phyloP scores from a whole-genome alignment of 2,797 vertebrate species.

The Gobionotothen gibberifrons region DNA sequence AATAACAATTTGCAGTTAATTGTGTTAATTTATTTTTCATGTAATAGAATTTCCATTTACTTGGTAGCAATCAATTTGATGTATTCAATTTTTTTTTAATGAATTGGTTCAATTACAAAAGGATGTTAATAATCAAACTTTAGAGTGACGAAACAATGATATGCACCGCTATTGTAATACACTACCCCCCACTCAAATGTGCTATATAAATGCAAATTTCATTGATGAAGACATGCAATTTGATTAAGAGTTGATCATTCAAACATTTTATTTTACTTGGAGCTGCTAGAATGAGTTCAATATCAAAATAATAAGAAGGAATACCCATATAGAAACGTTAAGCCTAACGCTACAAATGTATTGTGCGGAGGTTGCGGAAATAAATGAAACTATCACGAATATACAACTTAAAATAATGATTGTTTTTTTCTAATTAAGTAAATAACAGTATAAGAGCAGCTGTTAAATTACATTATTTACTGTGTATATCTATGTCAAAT shows the following conservation, averaged over 20 bases:
- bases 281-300: too few species aligned
- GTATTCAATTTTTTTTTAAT: not conserved
- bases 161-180: not conserved
- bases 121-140: not conserved
- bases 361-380: too few species aligned
- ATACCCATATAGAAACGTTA: too few species aligned
- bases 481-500: not conserved
- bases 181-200: not conserved
- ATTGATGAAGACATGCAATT: not conserved
- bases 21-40: not conserved
- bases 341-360: too few species aligned
- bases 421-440: too few species aligned
- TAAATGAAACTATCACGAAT: too few species aligned
- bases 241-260: not conserved
- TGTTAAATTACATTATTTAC: not conserved
- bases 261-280: too few species aligned
- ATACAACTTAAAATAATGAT: too few species aligned
- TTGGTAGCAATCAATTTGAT: not conserved
- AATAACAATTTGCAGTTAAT: conserved; percentile 5
- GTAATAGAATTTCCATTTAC: not conserved
- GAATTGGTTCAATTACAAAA: not conserved
- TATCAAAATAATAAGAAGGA: too few species aligned
- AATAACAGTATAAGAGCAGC: not conserved
- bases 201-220: not conserved
- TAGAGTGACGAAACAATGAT: not conserved